These are phyloP conservation scores for Eulemur coronatus DNA, from an alignment of 2,797 vertebrate genomes.

Conservation along the genomic window DNA sequence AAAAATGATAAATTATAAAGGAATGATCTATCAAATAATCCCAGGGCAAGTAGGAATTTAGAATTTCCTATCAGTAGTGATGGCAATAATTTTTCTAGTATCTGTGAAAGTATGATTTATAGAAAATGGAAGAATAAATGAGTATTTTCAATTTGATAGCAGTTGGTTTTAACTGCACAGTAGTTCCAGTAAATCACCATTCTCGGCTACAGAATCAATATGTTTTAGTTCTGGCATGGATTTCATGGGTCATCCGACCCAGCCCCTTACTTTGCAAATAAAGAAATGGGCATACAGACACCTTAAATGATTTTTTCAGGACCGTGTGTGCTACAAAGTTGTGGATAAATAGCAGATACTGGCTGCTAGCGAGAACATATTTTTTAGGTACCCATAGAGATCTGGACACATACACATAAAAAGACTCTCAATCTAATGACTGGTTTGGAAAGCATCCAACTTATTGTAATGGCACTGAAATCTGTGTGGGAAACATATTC, in stretches of 20 bases:
- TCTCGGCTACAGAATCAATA: conserved; percentile 51
- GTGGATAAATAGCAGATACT: conserved; percentile 33
- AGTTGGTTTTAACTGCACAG: conserved; percentile 39
- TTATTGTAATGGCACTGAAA: conserved; percentile 55
- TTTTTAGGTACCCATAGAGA: conserved; percentile 59
- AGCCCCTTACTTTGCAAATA: conserved; percentile 3
- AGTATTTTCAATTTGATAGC: conserved; percentile 23
- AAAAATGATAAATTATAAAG: neutral
- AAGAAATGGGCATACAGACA: conserved; percentile 36
- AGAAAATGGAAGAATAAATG: conserved; percentile 56
- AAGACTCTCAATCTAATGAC: conserved; percentile 61
- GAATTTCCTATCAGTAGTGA: neutral
- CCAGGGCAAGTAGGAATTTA: conserved; percentile 15
- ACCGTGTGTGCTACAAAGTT: neutral
- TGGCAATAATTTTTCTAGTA: conserved; percentile 19
- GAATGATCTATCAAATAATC: neutral
- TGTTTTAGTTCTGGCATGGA: conserved; percentile 12
- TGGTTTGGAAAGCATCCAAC: conserved; percentile 62
- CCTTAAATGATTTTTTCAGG: conserved; percentile 44
- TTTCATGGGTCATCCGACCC: neutral
- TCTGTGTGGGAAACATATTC: conserved; percentile 67
- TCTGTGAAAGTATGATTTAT: conserved; percentile 19
- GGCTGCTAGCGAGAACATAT: conserved; percentile 41
- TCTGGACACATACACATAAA: conserved; percentile 47
- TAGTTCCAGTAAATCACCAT: conserved; percentile 46